Base-by-base conservation (phyloP, 2,888 invertebrate genomes). In the Dolichopus griseipennis region DNA sequence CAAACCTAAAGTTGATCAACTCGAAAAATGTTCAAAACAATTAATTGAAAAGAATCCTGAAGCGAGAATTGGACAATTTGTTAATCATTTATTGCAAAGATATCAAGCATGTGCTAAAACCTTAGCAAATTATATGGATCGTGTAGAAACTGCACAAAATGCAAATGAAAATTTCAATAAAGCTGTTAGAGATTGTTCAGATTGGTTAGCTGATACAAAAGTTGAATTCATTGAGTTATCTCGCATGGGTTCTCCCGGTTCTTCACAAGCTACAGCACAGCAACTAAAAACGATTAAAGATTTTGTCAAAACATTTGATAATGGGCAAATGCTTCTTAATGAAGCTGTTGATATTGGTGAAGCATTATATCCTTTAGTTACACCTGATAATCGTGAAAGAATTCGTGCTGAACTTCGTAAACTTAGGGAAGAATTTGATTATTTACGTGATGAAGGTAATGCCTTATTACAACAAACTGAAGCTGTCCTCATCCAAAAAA, bases 321-420 rank as follows among this genome's bases (percentile, higher is more conserved):
- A 86, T 67, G 95, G 95, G 0, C 93, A 93, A 76, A 82, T 83
- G 41, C 82, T 93, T 61, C 80, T 96, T 0, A 93, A 91, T 74
- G 88, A 85, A 74, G 91, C 92, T 0, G 88, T 93, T 0, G 93
- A 93, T 78, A 87, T 90, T 68, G 96, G 96, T 0, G 97, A 97
- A 83, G 87, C 90, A 7, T 83, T 97, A 12, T 95, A 95, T 75
- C 88, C 93, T 15, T 89, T 91, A 63, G 91, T 96, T 10, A 91
- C 91, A 0, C 90, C 93, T 1, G 93, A 94, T 75, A 92, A 94
- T 69, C 86, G 96, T 66, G 96, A 97, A 77, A 83, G 85, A 66
- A 89, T 97, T 66, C 86, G 97, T 72, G 86, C 88, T 65, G 93
- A 96, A 77, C 79, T 96, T 21, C 85, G 95, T 76, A 84, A 87